Evolutionary conservation across 2,113 vertebrate species (phyloP).

Genomic region (Tinamus guttatus): DNA sequence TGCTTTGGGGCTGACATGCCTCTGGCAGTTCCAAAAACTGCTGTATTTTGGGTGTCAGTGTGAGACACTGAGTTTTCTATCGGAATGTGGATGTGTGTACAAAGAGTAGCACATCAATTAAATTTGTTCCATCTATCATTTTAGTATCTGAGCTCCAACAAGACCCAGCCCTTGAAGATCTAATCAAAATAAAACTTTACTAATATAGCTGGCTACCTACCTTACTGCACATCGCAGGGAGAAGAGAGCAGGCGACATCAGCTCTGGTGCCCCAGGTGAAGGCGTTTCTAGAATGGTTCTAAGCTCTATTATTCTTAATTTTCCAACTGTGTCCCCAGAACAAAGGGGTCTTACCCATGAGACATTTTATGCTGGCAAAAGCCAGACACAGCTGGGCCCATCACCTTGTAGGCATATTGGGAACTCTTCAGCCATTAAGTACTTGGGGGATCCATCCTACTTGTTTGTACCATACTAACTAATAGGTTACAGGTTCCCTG

Average conservation of each 20-base stretch:
- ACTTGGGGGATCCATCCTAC: neutral
- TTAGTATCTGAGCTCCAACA: neutral
- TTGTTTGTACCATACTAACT: neutral
- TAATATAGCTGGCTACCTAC: neutral
- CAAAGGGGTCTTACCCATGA: neutral
- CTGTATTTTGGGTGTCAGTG: neutral
- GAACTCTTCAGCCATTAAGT: neutral
- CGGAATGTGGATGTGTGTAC: neutral
- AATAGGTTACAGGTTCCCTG: neutral
- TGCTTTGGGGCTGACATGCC: too few relatives aligned
- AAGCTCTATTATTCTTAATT: neutral
- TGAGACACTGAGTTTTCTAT: neutral
- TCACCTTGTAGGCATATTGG: neutral
- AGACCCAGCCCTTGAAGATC: neutral
- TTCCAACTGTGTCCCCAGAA: neutral
- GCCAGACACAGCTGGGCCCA: accelerated
- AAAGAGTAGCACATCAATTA: neutral
- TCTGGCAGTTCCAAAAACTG: neutral
- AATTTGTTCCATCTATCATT: neutral
- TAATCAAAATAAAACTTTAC: neutral
- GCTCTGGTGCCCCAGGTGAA: neutral
- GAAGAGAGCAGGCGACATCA: neutral
- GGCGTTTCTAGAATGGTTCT: neutral
- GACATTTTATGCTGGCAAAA: neutral
- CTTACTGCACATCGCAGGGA: neutral